A percentile compares a stretch with the other conserved stretches of the same genome.
phyloP scores from a whole-genome alignment of 2,797 vertebrate genomes.

The Phyllotis vaccarum region DNA sequence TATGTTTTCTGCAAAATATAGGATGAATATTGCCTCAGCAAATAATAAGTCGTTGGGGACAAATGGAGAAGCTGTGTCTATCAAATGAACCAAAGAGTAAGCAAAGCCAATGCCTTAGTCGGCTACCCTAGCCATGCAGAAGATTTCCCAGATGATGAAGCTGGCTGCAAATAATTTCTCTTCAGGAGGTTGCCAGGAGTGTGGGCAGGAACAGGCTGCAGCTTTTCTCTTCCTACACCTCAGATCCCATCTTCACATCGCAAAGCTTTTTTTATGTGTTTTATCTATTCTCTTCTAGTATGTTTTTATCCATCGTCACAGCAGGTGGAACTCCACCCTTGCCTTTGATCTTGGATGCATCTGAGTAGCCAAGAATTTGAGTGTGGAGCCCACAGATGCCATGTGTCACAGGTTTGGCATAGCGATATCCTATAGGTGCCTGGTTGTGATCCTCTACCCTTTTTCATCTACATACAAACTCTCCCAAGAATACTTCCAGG shows the following conservation, averaged over 20 bases:
- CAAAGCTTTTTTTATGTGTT: not conserved
- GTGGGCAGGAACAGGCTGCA: not conserved
- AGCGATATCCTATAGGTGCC: accelerated
- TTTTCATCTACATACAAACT: not conserved
- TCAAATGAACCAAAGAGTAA: not conserved
- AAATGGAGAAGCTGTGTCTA: not conserved
- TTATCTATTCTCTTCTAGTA: not conserved
- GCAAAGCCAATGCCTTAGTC: not conserved
- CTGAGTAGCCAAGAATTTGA: accelerated
- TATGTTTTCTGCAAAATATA: not conserved
- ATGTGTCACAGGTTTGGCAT: too few relatives aligned
- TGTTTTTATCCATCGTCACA: not conserved
- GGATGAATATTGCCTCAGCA: not conserved
- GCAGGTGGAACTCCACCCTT: not conserved
- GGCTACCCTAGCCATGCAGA: not conserved
- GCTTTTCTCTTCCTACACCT: not conserved
- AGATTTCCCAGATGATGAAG: not conserved
- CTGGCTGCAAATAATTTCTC: not conserved
- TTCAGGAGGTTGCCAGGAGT: not conserved
- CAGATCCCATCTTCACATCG: too few relatives aligned
- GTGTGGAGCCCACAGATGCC: not conserved
- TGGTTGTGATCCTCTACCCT: accelerated
- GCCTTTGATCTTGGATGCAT: accelerated
- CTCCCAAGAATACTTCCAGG: not conserved
- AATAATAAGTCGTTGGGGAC: not conserved